Percentiles rank a stretch among this genome's conserved stretches.
Evolutionary conservation across 2,797 vertebrate genomes (phyloP).

Genomic region (Tarsius wallacei): DNA sequence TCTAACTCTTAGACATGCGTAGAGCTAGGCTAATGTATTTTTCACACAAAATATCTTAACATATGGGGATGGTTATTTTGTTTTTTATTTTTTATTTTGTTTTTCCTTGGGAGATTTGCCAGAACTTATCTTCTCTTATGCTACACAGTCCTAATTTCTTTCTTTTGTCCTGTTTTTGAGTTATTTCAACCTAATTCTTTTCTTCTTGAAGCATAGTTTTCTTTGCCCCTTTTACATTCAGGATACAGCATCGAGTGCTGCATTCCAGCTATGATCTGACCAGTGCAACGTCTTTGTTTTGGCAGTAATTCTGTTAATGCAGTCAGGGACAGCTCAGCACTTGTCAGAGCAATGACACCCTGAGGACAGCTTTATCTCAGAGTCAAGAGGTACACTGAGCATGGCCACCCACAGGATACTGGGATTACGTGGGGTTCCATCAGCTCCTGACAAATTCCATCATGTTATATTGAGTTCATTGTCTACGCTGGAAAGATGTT

Average conservation of each 20-base stretch:
- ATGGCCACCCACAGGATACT: fast-evolving
- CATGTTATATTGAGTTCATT: neutral
- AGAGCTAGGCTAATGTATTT: neutral
- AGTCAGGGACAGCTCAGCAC: neutral
- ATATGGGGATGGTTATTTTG: neutral
- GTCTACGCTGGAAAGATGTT: too few species aligned
- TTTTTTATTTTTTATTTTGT: neutral
- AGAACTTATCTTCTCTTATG: neutral
- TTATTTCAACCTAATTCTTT: neutral
- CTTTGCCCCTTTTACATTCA: neutral
- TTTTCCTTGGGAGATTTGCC: neutral
- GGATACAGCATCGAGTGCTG: fast-evolving
- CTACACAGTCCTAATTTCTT: neutral
- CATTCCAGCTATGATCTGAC: neutral
- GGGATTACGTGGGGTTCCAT: too few species aligned
- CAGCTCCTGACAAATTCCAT: fast-evolving
- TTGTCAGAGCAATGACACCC: too few species aligned
- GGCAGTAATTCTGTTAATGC: fast-evolving
- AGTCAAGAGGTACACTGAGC: fast-evolving
- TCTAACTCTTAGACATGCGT: neutral
- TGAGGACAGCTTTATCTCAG: neutral
- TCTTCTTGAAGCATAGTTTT: neutral
- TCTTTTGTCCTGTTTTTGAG: neutral
- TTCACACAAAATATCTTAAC: neutral
- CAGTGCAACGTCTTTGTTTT: fast-evolving